phyloP scores from a whole-genome alignment of 2,797 vertebrate genomes.

The Neosilurus hyrtlii region DNA sequence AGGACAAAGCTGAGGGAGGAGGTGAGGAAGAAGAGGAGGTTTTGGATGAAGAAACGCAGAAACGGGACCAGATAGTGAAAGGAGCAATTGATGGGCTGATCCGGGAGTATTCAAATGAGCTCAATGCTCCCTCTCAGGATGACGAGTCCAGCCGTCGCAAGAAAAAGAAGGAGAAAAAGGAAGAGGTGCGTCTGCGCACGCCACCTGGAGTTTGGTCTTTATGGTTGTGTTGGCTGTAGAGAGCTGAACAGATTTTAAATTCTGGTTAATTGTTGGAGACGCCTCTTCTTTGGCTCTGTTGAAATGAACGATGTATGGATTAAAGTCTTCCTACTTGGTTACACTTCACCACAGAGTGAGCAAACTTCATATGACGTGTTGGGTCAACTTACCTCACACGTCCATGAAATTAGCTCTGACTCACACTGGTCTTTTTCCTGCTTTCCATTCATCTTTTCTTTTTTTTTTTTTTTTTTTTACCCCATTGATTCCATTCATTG shows the following conservation, averaged over 20 bases:
- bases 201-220: background rate
- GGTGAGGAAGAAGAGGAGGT: constrained; percentile 86
- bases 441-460: too few relatives aligned
- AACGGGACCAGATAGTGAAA: constrained; percentile 92
- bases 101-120: constrained; percentile 93
- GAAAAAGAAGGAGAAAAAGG: constrained; percentile 98
- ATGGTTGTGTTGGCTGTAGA: background rate
- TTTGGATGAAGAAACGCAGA: constrained; percentile 93
- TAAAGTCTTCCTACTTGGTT: too few relatives aligned
- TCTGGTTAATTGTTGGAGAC: too few relatives aligned
- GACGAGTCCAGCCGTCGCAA: constrained; percentile 93
- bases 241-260: background rate
- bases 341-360: too few relatives aligned
- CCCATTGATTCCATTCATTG: background rate
- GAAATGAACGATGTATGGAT: too few relatives aligned
- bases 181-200: constrained; percentile 85
- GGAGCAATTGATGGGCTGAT: constrained; percentile 94
- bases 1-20: constrained; percentile 71
- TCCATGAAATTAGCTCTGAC: too few relatives aligned
- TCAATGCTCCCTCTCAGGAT: constrained; percentile 92
- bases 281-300: too few relatives aligned
- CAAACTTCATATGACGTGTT: too few relatives aligned
- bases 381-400: too few relatives aligned
- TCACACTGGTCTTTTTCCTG: too few relatives aligned
- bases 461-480: too few relatives aligned